Evolutionary conservation across 2,113 vertebrate species (phyloP).

Genomic region (Sorex araneus): DNA sequence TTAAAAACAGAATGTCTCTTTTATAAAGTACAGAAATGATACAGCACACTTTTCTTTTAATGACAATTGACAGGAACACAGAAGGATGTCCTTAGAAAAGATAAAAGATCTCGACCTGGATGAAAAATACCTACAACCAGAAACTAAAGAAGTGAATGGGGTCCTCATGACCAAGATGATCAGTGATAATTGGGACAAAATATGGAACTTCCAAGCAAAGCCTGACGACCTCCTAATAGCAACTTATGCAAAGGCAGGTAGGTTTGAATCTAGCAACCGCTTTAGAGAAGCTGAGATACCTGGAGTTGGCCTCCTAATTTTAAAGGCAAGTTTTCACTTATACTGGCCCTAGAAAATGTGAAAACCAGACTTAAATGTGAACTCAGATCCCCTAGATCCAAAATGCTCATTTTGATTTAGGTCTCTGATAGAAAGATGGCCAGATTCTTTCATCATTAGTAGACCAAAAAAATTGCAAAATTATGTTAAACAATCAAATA

Average conservation of each 20-base stretch:
- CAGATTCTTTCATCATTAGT: not conserved
- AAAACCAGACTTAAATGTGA: not conserved
- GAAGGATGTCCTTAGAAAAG: conserved; percentile 73
- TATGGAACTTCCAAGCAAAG: conserved; percentile 75
- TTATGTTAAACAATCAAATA: not conserved
- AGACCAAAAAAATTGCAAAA: not conserved
- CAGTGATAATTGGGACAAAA: conserved; percentile 43
- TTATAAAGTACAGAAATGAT: not conserved
- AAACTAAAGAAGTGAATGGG: conserved; percentile 79
- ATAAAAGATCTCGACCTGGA: conserved; percentile 79
- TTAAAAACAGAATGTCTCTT: not conserved
- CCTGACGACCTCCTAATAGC: conserved; percentile 78
- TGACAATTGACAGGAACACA: not conserved
- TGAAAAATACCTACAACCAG: rapidly evolving
- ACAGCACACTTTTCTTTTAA: not conserved
- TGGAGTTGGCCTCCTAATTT: not conserved
- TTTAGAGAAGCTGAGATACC: rapidly evolving
- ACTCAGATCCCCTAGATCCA: not conserved
- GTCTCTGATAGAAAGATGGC: not conserved
- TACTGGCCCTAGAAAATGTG: not conserved
- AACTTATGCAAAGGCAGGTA: conserved; percentile 83
- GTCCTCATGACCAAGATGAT: conserved; percentile 46
- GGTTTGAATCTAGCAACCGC: conserved; percentile 43
- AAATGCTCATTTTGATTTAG: not conserved
- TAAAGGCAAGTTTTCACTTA: not conserved